These are phyloP conservation scores for Rhineura floridana DNA, from an alignment of 2,113 vertebrate genomes.

Conservation along the genomic window DNA sequence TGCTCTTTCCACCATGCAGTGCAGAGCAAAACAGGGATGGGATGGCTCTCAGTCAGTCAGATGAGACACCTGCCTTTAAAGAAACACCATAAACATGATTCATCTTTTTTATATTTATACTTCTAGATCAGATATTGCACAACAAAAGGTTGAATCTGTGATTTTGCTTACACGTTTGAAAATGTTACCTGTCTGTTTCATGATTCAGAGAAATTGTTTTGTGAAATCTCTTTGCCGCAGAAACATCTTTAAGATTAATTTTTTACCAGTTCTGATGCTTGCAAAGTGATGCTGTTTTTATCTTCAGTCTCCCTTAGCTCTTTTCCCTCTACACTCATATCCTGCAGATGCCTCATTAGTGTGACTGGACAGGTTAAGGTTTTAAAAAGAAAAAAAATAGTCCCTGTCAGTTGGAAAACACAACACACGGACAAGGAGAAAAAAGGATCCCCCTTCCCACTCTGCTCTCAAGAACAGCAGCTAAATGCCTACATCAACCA, in stretches of 20 bases:
- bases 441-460: slow-evolving; percentile 1
- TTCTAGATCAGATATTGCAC: slow-evolving; percentile 37
- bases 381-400: not conserved
- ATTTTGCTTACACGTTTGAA: slow-evolving; percentile 55
- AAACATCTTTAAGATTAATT: slow-evolving; percentile 55
- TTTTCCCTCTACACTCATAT: slow-evolving; percentile 38
- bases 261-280: slow-evolving; percentile 52
- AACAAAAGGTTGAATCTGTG: slow-evolving; percentile 49
- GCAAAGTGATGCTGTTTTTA: slow-evolving; percentile 32
- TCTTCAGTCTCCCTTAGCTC: slow-evolving; percentile 34
- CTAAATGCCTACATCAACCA: not conserved
- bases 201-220: slow-evolving; percentile 63
- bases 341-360: slow-evolving; percentile 21
- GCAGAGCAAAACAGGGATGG: slow-evolving; percentile 48
- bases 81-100: slow-evolving; percentile 42
- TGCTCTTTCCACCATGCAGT: slow-evolving; percentile 40
- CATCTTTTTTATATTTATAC: slow-evolving; percentile 22
- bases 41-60: slow-evolving; percentile 1
- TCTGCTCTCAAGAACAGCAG: not conserved
- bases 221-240: slow-evolving; percentile 62
- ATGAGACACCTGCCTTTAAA: slow-evolving; percentile 9
- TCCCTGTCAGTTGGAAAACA: not conserved
- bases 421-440: not conserved
- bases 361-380: not conserved
- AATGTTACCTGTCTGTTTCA: slow-evolving; percentile 59